Conservation (phyloP, 2,797 vertebrate species). For the Coregonus ussuriensis region DNA sequence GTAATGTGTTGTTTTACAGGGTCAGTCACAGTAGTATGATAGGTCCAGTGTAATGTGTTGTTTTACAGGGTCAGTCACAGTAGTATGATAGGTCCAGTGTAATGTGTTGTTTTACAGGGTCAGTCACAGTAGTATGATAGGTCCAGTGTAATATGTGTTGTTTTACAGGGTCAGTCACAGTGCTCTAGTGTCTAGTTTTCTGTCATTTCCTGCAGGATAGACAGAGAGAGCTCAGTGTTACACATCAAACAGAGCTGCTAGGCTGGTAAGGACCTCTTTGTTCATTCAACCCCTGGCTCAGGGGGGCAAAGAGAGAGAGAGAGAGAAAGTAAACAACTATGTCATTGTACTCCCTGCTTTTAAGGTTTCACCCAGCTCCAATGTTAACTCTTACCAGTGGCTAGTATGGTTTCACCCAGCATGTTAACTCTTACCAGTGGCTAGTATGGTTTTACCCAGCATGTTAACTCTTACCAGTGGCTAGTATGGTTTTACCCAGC, state of each 20-base stretch:
- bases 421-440: no score
- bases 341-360: conserved; percentile 65
- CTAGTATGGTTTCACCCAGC: not conserved
- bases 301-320: conserved; percentile 17
- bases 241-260: conserved; percentile 74
- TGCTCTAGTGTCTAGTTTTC: conserved; percentile 17
- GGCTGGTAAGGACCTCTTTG: conserved; percentile 62
- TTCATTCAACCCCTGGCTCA: conserved; percentile 68
- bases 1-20: no score
- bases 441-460: no score
- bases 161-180: no score
- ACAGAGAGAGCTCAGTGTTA: conserved; percentile 73
- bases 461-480: not conserved
- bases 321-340: conserved; percentile 64
- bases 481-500: no score
- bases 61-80: no score
- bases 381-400: conserved; percentile 3
- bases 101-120: no score
- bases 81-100: no score
- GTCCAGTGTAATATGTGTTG: no score
- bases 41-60: no score
- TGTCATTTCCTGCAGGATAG: conserved; percentile 15
- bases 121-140: no score
- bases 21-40: no score
- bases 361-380: conserved; percentile 46